Conservation (phyloP, 1,140 invertebrate genomes). For the Drosophila nigromelanica region DNA sequence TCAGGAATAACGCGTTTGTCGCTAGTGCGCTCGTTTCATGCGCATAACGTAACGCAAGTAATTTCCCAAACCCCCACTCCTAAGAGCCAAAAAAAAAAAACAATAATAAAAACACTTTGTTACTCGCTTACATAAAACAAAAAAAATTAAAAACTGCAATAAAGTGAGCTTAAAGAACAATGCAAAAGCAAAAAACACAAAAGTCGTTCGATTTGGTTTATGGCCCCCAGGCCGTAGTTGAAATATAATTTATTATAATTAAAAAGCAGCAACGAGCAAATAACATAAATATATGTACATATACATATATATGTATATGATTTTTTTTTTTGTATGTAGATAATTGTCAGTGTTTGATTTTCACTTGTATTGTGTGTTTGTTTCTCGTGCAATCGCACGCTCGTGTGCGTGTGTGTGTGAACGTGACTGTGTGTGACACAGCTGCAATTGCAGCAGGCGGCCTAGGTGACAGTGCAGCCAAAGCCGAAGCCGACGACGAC, state of each 20-base stretch:
- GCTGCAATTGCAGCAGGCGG: slow-evolving; percentile 34
- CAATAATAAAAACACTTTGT: slow-evolving; percentile 38
- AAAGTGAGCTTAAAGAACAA: slow-evolving; percentile 29
- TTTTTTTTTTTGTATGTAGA: slow-evolving; percentile 22
- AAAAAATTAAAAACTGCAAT: slow-evolving; percentile 25
- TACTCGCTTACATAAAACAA: slow-evolving; percentile 59
- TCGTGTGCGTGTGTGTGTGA: slow-evolving; percentile 16
- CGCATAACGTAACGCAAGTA: slow-evolving; percentile 39
- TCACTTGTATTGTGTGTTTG: slow-evolving; percentile 47
- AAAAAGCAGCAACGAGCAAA: slow-evolving; percentile 46
- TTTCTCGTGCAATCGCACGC: slow-evolving; percentile 29
- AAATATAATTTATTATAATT: slow-evolving; percentile 70
- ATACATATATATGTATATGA: not conserved
- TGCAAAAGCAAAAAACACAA: slow-evolving; percentile 45
- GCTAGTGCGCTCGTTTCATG: slow-evolving; percentile 51
- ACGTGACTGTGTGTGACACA: slow-evolving; percentile 31
- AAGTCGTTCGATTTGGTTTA: slow-evolving; percentile 45
- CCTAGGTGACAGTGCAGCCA: slow-evolving; percentile 40
- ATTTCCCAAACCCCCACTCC: slow-evolving; percentile 6
- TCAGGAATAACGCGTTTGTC: slow-evolving; percentile 74
- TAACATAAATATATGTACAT: slow-evolving; percentile 33
- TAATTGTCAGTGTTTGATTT: slow-evolving; percentile 52
- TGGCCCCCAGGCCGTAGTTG: slow-evolving; percentile 36
- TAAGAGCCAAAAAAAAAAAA: slow-evolving; percentile 18
- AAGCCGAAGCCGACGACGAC: slow-evolving; percentile 12